Evolutionary conservation across 2,888 invertebrate genomes (phyloP).

Genomic region (Brenthis daphne): DNA sequence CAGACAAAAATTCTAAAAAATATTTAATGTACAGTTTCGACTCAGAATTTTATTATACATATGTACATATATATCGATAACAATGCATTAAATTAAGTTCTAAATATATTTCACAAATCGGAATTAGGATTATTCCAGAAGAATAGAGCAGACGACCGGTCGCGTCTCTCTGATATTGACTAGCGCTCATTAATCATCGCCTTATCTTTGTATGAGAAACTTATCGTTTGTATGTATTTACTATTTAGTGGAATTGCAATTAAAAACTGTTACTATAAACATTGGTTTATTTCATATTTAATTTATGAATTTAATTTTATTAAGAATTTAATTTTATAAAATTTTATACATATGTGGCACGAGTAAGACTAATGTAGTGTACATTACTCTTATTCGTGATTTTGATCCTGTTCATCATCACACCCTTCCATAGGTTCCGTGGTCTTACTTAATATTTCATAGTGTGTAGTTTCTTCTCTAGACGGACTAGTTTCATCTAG

Average conservation of each 20-base stretch:
- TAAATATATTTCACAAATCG: not conserved
- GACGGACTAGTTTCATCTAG: conserved; percentile 84
- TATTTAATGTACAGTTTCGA: no score
- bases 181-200: conserved; percentile 15
- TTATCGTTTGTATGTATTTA: not conserved
- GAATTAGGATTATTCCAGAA: conserved; percentile 13
- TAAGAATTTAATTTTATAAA: not conserved
- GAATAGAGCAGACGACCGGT: conserved; percentile 5
- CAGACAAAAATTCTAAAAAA: no score
- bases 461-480: conserved; percentile 77
- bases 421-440: conserved; percentile 39
- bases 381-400: not conserved
- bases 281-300: conserved; percentile 9
- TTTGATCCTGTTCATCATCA: not conserved
- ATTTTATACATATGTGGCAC: not conserved
- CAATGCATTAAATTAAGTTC: no score
- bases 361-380: not conserved
- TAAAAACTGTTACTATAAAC: conserved; percentile 8
- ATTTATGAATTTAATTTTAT: not conserved
- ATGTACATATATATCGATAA: no score
- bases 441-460: conserved; percentile 83
- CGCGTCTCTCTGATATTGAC: not conserved
- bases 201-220: conserved; percentile 3
- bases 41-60: no score
- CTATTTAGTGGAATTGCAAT: conserved; percentile 2